These are phyloP conservation scores for Drosophila ananassae DNA, from an alignment of 1,140 invertebrate species.

Conservation along the genomic window DNA sequence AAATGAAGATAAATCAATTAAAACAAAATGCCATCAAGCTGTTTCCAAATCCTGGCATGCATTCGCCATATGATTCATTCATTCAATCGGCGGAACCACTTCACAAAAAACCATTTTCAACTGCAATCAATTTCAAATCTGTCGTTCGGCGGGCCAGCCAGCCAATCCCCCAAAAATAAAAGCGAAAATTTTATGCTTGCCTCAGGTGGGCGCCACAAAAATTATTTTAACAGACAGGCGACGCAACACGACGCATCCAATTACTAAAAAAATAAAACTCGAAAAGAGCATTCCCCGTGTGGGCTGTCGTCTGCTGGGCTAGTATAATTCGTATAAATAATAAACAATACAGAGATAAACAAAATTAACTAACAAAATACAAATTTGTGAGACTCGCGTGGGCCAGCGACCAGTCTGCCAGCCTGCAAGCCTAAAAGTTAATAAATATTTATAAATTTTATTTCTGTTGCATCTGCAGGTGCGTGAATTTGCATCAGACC, in stretches of 20 bases:
- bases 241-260: conserved; percentile 68
- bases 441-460: conserved; percentile 69
- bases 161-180: conserved; percentile 60
- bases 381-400: conserved; percentile 57
- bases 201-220: conserved; percentile 60
- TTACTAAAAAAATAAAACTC: conserved; percentile 53
- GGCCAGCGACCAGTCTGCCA: conserved; percentile 14
- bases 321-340: conserved; percentile 45
- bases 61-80: conserved; percentile 52
- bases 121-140: conserved; percentile 63
- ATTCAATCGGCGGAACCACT: conserved; percentile 10
- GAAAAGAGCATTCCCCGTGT: conserved; percentile 46
- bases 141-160: conserved; percentile 27
- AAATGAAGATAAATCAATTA: conserved; percentile 74
- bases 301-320: conserved; percentile 33
- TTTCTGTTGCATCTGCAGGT: conserved; percentile 49
- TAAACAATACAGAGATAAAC: conserved; percentile 36
- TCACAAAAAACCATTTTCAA: conserved; percentile 8
- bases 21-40: conserved; percentile 61
- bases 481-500: conserved; percentile 59
- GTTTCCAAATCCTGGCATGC: conserved; percentile 34
- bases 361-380: conserved; percentile 60
- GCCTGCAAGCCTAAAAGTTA: conserved; percentile 12
- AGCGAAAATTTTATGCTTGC: conserved; percentile 37
- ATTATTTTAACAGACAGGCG: conserved; percentile 30